phyloP scores from a whole-genome alignment of 2,113 vertebrate species.

The Myiopsitta monachus region DNA sequence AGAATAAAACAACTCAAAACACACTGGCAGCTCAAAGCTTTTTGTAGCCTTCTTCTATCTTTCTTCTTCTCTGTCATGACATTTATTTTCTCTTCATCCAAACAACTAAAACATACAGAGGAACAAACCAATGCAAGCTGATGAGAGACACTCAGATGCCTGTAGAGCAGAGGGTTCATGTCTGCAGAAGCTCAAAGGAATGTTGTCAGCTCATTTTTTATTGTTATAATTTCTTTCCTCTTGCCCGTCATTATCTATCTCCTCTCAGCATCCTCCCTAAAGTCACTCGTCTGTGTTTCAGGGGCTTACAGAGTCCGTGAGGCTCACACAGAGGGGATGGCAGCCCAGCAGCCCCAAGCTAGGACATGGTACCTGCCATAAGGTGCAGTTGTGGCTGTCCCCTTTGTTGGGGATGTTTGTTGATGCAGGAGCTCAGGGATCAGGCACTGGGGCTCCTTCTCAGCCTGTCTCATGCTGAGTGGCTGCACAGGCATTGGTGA shows the following conservation, averaged over 20 bases:
- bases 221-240: background rate
- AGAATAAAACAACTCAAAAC: slow-evolving; percentile 62
- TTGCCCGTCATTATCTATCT: background rate
- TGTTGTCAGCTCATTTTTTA: background rate
- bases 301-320: background rate
- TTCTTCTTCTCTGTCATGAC: background rate
- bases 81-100: slow-evolving; percentile 8
- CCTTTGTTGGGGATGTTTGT: background rate
- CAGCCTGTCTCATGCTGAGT: background rate
- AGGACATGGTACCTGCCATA: background rate
- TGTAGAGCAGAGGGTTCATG: background rate
- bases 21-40: slow-evolving; percentile 9
- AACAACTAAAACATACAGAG: background rate
- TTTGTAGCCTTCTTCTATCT: background rate
- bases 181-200: background rate
- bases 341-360: background rate
- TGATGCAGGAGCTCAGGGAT: background rate
- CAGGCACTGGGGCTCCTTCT: background rate
- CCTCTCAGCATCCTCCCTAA: background rate
- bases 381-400: fast-evolving
- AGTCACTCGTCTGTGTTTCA: background rate
- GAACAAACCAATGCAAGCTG: background rate
- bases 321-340: background rate
- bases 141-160: background rate
- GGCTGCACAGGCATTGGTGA: fast-evolving